Conservation (phyloP, 2,888 invertebrate genomes). For the Cerastoderma edule region DNA sequence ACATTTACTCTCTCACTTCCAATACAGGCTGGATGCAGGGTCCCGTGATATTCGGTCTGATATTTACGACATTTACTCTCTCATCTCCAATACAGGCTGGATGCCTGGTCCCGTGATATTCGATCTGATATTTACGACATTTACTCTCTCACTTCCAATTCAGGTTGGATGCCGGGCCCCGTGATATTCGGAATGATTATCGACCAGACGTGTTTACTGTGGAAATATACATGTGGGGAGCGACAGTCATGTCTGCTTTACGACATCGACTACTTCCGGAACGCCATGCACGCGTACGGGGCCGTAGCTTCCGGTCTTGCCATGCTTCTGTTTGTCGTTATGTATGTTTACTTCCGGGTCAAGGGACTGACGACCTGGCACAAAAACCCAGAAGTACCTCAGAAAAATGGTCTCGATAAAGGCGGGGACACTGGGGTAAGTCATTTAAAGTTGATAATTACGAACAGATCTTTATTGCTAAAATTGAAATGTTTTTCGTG, state of each 20-base stretch:
- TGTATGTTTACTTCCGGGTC: conserved; percentile 38
- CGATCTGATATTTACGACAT: too few species aligned
- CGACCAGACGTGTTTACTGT: conserved; percentile 43
- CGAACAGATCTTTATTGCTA: too few species aligned
- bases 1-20: not conserved
- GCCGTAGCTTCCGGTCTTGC: conserved; percentile 1
- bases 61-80: not conserved
- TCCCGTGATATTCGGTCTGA: not conserved
- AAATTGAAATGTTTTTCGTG: too few species aligned
- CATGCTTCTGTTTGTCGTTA: not conserved
- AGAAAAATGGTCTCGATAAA: not conserved
- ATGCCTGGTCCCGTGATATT: conserved; percentile 59
- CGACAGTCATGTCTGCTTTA: conserved; percentile 48
- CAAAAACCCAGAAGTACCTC: not conserved
- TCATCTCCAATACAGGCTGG: conserved; percentile 38
- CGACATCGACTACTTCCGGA: conserved; percentile 47
- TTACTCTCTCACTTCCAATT: too few species aligned
- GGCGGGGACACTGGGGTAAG: not conserved
- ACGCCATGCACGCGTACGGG: conserved; percentile 30
- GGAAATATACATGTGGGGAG: conserved; percentile 54
- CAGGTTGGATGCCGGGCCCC: conserved; percentile 56
- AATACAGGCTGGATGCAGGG: not conserved
- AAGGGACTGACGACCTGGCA: conserved; percentile 14
- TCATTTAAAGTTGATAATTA: too few species aligned
- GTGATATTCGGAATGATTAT: conserved; percentile 48